phyloP scores from a whole-genome alignment of 92 coral and sea anemone species.

The Zoanthus solanderi region DNA sequence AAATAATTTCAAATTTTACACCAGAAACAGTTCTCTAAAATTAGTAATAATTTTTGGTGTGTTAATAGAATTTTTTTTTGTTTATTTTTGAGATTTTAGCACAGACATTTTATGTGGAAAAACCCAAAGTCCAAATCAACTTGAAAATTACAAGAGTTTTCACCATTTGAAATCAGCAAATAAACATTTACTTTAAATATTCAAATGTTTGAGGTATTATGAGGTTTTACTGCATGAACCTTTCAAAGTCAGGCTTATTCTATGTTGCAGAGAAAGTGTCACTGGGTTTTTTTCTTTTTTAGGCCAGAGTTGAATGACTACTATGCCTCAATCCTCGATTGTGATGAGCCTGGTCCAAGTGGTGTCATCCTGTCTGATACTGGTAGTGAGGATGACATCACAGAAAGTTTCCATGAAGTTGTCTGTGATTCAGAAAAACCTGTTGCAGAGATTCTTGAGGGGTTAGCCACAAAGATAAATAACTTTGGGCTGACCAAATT shows the following conservation, averaged over 20 bases:
- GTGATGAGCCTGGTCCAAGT: conserved; percentile 8
- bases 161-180: no score
- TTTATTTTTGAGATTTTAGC: conserved; percentile 9
- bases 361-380: conserved; percentile 2
- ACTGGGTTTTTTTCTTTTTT: background rate
- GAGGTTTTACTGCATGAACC: no score
- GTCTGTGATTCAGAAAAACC: background rate
- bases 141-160: background rate
- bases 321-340: background rate
- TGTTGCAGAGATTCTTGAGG: conserved; percentile 1
- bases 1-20: conserved; percentile 3
- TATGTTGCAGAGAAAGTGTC: background rate
- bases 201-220: no score
- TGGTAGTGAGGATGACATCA: background rate
- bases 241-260: background rate
- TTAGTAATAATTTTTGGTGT: background rate
- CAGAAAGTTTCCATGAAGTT: conserved; percentile 27
- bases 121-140: conserved; percentile 13
- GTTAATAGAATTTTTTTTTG: background rate
- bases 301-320: conserved; percentile 3
- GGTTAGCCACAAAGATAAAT: background rate
- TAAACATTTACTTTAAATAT: no score
- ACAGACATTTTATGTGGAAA: conserved; percentile 16
- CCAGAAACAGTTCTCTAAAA: conserved; percentile 13
- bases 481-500: conserved; percentile 4